These are phyloP conservation scores for Cisticola juncidis DNA, from an alignment of 2,113 vertebrate species.

Conservation along the genomic window DNA sequence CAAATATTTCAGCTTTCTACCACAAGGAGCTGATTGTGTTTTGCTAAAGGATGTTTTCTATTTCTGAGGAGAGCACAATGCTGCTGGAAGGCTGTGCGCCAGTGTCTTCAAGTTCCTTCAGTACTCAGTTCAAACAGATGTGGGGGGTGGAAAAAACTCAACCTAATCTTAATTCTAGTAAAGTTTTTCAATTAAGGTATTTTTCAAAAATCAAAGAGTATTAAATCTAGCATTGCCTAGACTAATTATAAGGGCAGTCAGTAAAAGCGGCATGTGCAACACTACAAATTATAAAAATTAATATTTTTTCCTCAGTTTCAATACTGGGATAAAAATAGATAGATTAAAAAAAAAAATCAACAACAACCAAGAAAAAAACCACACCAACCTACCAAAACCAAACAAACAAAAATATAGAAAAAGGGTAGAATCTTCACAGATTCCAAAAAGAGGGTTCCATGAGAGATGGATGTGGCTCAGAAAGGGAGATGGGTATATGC, in stretches of 20 bases:
- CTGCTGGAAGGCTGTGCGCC: background rate
- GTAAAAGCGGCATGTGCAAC: background rate
- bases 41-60: background rate
- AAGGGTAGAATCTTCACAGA: background rate
- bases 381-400: no score
- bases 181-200: background rate
- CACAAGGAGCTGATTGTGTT: background rate
- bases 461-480: background rate
- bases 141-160: rapidly evolving
- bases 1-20: background rate
- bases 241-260: background rate
- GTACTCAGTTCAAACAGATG: background rate
- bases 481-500: background rate
- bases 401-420: no score
- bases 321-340: background rate
- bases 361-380: background rate
- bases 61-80: background rate
- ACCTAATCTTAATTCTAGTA: background rate
- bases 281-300: background rate
- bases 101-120: background rate
- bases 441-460: background rate
- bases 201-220: background rate
- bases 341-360: background rate
- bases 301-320: background rate
- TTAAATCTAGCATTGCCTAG: background rate